Conservation (phyloP, 1,140 invertebrate species). For the Eriocheir sinensis region DNA sequence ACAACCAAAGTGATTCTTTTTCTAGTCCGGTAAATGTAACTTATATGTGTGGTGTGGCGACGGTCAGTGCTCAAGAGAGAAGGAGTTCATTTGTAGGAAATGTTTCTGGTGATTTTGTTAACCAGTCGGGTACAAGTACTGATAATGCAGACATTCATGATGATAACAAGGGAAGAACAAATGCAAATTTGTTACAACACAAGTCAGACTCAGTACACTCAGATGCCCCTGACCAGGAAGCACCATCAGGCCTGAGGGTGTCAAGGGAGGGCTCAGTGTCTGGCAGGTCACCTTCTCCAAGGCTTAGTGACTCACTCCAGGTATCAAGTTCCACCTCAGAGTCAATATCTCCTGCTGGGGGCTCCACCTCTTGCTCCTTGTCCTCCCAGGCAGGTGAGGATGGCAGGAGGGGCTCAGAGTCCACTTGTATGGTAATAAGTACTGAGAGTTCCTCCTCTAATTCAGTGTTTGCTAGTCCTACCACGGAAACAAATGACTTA, state of each 20-base stretch:
- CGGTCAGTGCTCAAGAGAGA: slow-evolving; percentile 58
- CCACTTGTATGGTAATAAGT: slow-evolving; percentile 79
- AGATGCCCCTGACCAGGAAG: slow-evolving; percentile 47
- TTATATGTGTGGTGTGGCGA: slow-evolving; percentile 43
- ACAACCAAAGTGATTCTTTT: slow-evolving; percentile 75
- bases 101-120: background rate
- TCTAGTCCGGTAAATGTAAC: slow-evolving; percentile 72
- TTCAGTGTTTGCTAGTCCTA: slow-evolving; percentile 80
- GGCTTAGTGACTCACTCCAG: slow-evolving; percentile 66
- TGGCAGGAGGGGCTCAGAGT: slow-evolving; percentile 74
- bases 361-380: slow-evolving; percentile 76
- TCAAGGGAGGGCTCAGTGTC: slow-evolving; percentile 55
- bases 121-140: background rate
- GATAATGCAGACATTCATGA: slow-evolving; percentile 50
- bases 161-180: background rate
- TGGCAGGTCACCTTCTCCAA: slow-evolving; percentile 60
- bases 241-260: slow-evolving; percentile 28
- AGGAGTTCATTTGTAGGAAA: slow-evolving; percentile 12
- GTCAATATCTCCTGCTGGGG: slow-evolving; percentile 52
- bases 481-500: slow-evolving; percentile 70
- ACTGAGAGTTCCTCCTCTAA: slow-evolving; percentile 80
- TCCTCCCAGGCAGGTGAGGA: slow-evolving; percentile 75
- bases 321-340: slow-evolving; percentile 65
- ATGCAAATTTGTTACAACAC: background rate
- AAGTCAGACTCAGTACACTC: slow-evolving; percentile 44